phyloP scores from a whole-genome alignment of 2,888 invertebrate genomes.

The Sarcophaga subvicina region DNA sequence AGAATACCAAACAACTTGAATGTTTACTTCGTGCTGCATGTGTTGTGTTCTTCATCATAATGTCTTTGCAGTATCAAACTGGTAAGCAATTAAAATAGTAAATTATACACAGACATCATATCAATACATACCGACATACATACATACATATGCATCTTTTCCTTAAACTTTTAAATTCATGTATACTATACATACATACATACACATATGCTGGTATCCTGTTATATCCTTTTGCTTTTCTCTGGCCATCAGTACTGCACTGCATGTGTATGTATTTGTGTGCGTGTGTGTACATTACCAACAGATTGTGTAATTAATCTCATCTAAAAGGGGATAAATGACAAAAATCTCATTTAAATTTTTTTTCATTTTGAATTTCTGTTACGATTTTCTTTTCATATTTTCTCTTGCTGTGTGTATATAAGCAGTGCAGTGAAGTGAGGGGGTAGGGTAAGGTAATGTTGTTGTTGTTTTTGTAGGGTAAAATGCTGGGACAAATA shows the following conservation, averaged over 20 bases:
- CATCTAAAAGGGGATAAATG: slow-evolving; percentile 14
- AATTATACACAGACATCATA: slow-evolving; percentile 2
- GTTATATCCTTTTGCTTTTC: not conserved
- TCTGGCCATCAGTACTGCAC: too few species aligned
- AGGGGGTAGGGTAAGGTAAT: too few species aligned
- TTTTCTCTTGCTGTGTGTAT: too few species aligned
- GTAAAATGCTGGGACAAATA: too few species aligned
- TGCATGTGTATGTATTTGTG: too few species aligned
- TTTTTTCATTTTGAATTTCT: not conserved
- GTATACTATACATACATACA: not conserved
- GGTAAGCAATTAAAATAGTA: slow-evolving; percentile 67
- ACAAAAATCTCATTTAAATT: slow-evolving; percentile 3
- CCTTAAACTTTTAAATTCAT: not conserved
- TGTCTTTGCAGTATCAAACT: slow-evolving; percentile 69
- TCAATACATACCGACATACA: not conserved
- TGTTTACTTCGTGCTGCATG: slow-evolving; percentile 63
- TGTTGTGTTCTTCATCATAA: slow-evolving; percentile 61
- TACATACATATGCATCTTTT: not conserved
- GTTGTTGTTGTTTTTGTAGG: too few species aligned
- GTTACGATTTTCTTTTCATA: too few species aligned
- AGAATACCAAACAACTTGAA: slow-evolving; percentile 58
- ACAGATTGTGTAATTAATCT: slow-evolving; percentile 51
- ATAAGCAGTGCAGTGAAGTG: too few species aligned
- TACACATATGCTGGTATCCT: not conserved
- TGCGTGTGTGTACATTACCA: not conserved